Base-by-base conservation (phyloP, 53 echinoderm and acorn worm genomes). In the Pentamera pediparva region DNA sequence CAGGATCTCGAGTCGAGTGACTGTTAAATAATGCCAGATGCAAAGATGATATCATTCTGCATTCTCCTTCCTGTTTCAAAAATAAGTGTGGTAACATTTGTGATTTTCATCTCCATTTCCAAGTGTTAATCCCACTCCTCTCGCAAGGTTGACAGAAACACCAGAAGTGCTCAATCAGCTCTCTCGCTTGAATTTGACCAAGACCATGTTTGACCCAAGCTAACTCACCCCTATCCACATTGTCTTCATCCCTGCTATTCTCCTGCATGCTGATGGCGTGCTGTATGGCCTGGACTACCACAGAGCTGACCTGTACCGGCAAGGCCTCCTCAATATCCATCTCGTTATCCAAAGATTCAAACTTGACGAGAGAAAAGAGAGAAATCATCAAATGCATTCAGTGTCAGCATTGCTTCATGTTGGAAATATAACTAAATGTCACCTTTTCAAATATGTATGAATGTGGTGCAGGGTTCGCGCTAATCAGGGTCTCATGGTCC, bases 231-330 rank as follows among this genome's bases (percentile, higher is more conserved):
- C 71, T 70, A 52, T 70, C 71, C 35, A 18, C 25, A 21, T 38
- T 50, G 25, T 52, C 71, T 6, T 70, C 71, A 70, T 70, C 71
- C 52, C 53, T 52, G 32, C 51, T 70, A 36, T 52, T 70, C 11
- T 70, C 71, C 50, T 70, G 50, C 71, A 70, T 52, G 22, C 53
- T 70, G 45, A 70, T 49, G 0, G 71, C 50, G n/a, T 49, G 71
- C 37, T 70, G 50, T 26, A 70, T 52, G 18, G 71, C 50, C 51
- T 52, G 50, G 51, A 50, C 52, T 52, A 50, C 71, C 17, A 50
- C 51, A 17, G 53, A 49, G 51, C 34, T 70, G 33, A 70, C 35
- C 45, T 70, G 51, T 26, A 70, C 71, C 32, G 71, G 71, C 29
- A 51, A 1, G 2, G 71, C 5, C 31, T 52, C 71, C 34, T 72